Evolutionary conservation across 2,113 vertebrate species (phyloP).

Genomic region (Pangasianodon hypophthalmus): DNA sequence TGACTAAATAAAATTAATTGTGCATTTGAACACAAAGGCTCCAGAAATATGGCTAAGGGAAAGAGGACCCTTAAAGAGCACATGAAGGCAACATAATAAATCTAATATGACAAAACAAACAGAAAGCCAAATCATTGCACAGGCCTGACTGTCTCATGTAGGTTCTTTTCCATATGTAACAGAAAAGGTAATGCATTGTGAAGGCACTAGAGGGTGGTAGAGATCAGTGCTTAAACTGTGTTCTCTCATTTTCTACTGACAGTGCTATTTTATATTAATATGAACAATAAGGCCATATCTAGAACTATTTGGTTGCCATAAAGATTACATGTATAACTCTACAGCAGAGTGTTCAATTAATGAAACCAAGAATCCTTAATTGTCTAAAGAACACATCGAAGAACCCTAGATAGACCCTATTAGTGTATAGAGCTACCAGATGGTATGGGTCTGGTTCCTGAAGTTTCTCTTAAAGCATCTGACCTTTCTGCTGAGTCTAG

Average conservation of each 20-base stretch:
- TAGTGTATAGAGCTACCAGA: background rate
- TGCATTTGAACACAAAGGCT: background rate
- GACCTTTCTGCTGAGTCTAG: background rate
- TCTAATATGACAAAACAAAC: slow-evolving; percentile 3
- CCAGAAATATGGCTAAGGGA: no score
- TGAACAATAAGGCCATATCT: background rate
- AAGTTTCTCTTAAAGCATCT: background rate
- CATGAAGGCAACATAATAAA: background rate
- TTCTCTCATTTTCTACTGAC: background rate
- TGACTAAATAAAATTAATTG: background rate
- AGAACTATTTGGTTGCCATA: background rate
- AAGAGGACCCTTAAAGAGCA: background rate
- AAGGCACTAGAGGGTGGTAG: slow-evolving; percentile 44
- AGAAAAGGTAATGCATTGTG: background rate
- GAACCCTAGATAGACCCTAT: background rate
- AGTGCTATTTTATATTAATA: background rate
- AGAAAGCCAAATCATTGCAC: background rate
- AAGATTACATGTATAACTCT: background rate
- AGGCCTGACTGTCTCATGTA: background rate
- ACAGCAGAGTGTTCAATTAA: background rate
- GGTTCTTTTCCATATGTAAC: background rate
- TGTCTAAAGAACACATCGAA: background rate
- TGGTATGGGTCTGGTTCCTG: background rate
- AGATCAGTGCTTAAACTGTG: background rate
- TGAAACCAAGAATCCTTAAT: background rate